Evolutionary conservation across 2,888 invertebrate genomes (phyloP).

Genomic region (Syrista parreyssii): DNA sequence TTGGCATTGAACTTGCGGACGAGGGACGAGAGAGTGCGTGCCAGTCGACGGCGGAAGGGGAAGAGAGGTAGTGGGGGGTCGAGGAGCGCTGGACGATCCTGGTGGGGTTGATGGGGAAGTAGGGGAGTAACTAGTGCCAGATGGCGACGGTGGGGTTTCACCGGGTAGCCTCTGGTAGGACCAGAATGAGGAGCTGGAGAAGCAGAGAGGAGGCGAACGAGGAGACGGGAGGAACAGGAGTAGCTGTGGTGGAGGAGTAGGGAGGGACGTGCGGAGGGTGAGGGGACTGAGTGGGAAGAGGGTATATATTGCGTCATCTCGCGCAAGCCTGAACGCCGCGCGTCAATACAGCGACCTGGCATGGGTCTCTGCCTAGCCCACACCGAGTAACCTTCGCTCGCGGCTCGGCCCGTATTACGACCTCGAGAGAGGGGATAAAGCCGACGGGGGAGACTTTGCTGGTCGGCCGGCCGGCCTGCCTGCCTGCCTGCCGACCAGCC

Average conservation of each 20-base stretch:
- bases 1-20: slow-evolving; percentile 65
- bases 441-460: slow-evolving; percentile 7
- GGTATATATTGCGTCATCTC: slow-evolving; percentile 57
- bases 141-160: slow-evolving; percentile 8
- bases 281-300: slow-evolving; percentile 7
- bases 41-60: slow-evolving; percentile 15
- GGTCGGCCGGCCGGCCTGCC: slow-evolving; percentile 6
- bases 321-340: slow-evolving; percentile 58
- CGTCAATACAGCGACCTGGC: slow-evolving; percentile 55
- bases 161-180: neutral
- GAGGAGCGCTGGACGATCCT: slow-evolving; percentile 13
- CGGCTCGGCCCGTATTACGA: neutral
- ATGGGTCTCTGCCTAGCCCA: slow-evolving; percentile 7
- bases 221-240: slow-evolving; percentile 13
- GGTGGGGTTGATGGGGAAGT: slow-evolving; percentile 16
- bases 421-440: slow-evolving; percentile 9
- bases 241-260: slow-evolving; percentile 3
- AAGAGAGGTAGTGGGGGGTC: slow-evolving; percentile 28
- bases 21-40: slow-evolving; percentile 28
- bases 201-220: slow-evolving; percentile 10
- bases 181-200: slow-evolving; percentile 9
- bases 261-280: slow-evolving; percentile 3
- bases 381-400: slow-evolving; percentile 10
- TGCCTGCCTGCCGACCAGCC: neutral
- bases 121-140: slow-evolving; percentile 23